Conservation (phyloP, 2,113 vertebrate genomes). For the Neodontobutis hainanensis region DNA sequence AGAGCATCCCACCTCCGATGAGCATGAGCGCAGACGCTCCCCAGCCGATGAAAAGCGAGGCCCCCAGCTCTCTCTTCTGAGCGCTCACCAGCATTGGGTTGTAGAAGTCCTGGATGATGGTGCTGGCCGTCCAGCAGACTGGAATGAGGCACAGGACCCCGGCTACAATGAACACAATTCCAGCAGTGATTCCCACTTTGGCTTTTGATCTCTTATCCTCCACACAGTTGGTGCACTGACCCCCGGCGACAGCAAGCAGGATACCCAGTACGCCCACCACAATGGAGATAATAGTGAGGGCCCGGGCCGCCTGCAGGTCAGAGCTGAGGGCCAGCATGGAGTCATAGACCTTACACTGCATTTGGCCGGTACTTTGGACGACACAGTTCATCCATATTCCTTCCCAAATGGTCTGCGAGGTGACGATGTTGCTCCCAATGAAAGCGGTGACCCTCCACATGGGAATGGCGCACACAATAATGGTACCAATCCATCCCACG, state of each 20-base stretch:
- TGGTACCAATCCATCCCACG: conserved; percentile 79
- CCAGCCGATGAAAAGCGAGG: conserved; percentile 80
- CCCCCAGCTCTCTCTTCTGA: conserved; percentile 79
- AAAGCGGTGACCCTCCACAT: conserved; percentile 82
- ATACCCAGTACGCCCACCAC: conserved; percentile 75
- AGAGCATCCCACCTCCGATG: conserved; percentile 79
- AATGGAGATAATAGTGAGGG: conserved; percentile 74
- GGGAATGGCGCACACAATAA: conserved; percentile 74
- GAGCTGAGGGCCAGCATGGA: conserved; percentile 78
- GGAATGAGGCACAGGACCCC: conserved; percentile 75
- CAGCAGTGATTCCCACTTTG: conserved; percentile 72
- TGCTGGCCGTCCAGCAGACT: conserved; percentile 78
- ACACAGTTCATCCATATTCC: conserved; percentile 83
- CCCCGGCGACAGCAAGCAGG: conserved; percentile 76
- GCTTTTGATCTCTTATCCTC: conserved; percentile 60
- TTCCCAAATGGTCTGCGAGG: conserved; percentile 75
- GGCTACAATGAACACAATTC: conserved; percentile 72
- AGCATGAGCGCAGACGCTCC: conserved; percentile 74
- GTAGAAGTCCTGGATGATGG: conserved; percentile 78
- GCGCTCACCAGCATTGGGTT: conserved; percentile 57
- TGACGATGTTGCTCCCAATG: conserved; percentile 79
- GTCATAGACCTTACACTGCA: conserved; percentile 85
- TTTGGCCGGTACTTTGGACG: conserved; percentile 82
- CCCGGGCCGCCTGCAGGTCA: conserved; percentile 80
- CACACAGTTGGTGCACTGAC: conserved; percentile 81